Evolutionary conservation across 2,797 vertebrate species (phyloP).

Genomic region (Odontamblyopus lacepedii): DNA sequence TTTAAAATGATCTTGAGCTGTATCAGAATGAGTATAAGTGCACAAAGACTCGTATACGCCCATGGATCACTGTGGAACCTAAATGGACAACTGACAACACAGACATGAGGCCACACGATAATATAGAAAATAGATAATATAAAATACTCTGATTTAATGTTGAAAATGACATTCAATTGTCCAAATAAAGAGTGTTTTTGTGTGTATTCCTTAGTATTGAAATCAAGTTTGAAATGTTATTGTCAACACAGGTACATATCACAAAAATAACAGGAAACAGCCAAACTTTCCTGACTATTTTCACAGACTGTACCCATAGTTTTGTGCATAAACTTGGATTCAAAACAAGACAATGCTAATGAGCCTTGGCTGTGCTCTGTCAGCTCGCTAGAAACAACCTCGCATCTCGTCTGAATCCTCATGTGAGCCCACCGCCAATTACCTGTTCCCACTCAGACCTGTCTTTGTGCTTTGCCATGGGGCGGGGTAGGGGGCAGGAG

Average conservation of each 20-base stretch:
- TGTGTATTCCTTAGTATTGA: too few relatives aligned
- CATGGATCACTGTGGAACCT: too few relatives aligned
- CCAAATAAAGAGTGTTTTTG: too few relatives aligned
- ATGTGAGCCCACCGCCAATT: slow-evolving; percentile 66
- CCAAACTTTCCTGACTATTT: slow-evolving; percentile 4
- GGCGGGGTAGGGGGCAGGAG: slow-evolving; percentile 40
- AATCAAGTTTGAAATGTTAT: too few relatives aligned
- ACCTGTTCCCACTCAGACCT: slow-evolving; percentile 64
- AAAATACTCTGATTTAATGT: too few relatives aligned
- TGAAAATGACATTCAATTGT: too few relatives aligned
- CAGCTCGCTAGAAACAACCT: slow-evolving; percentile 54
- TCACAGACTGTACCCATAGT: not conserved
- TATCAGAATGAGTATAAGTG: too few relatives aligned
- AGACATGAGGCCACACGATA: too few relatives aligned
- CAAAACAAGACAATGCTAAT: slow-evolving; percentile 46
- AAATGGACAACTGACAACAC: too few relatives aligned
- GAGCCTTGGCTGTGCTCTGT: slow-evolving; percentile 28
- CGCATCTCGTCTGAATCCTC: slow-evolving; percentile 57
- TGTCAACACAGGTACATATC: not conserved
- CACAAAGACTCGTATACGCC: too few relatives aligned
- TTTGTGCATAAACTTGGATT: slow-evolving; percentile 18
- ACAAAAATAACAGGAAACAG: not conserved
- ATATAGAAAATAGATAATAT: too few relatives aligned
- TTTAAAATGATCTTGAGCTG: too few relatives aligned
- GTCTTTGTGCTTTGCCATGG: slow-evolving; percentile 61